phyloP scores from a whole-genome alignment of 2,797 vertebrate genomes.

The Macroramphosus scolopax region DNA sequence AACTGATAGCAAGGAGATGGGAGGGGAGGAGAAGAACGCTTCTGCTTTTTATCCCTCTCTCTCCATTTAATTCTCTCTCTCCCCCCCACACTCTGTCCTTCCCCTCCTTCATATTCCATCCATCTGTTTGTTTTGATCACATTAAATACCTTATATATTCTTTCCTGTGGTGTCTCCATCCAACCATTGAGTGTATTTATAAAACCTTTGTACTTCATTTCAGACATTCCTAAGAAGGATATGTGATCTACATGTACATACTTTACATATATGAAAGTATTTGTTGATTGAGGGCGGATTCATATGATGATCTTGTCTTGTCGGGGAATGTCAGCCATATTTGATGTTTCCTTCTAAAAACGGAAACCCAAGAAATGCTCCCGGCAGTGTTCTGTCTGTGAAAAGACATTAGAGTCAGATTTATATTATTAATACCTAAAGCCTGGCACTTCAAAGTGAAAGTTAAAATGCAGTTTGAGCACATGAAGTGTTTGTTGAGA shows the following conservation, averaged over 20 bases:
- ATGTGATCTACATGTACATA: too few relatives aligned
- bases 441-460: slow-evolving; percentile 2
- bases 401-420: background rate
- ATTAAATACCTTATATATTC: too few relatives aligned
- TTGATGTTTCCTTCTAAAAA: too few relatives aligned
- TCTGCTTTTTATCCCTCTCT: slow-evolving; percentile 4
- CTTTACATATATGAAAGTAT: background rate
- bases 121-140: slow-evolving; percentile 2
- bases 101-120: slow-evolving; percentile 27
- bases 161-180: too few relatives aligned
- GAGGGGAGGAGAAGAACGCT: slow-evolving; percentile 34
- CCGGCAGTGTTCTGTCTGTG: background rate
- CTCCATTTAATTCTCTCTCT: slow-evolving; percentile 17
- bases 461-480: slow-evolving; percentile 1
- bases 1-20: slow-evolving; percentile 56
- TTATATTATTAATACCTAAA: slow-evolving; percentile 7
- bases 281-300: background rate
- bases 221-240: too few relatives aligned
- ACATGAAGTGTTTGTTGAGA: too few relatives aligned
- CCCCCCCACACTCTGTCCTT: slow-evolving; percentile 33
- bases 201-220: too few relatives aligned
- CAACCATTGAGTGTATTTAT: too few relatives aligned
- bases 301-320: slow-evolving; percentile 7
- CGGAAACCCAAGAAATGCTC: slow-evolving; percentile 9
- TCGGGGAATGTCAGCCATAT: background rate